phyloP scores from a whole-genome alignment of 64 coral and sea anemone species.

The Pocillopora verrucosa region DNA sequence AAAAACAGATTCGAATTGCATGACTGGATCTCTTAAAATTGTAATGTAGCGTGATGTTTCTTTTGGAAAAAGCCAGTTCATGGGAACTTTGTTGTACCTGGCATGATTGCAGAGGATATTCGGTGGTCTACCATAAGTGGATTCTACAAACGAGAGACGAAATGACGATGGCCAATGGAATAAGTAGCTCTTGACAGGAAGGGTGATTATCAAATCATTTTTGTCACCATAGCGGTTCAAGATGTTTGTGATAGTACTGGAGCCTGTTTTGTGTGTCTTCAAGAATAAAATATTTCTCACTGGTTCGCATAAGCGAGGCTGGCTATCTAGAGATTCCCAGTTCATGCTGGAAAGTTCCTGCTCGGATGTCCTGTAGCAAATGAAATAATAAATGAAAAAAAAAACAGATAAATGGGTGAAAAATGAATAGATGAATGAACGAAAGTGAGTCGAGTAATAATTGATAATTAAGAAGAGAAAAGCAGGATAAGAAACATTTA shows the following conservation, averaged over 20 bases:
- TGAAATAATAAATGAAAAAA: too few species aligned
- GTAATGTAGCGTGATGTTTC: constrained; percentile 63
- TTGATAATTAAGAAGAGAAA: too few species aligned
- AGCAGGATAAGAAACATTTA: too few species aligned
- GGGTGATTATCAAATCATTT: constrained; percentile 43
- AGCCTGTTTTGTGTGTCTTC: constrained; percentile 64
- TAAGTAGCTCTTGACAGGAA: not conserved
- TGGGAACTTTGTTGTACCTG: constrained; percentile 49
- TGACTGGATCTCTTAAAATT: constrained; percentile 61
- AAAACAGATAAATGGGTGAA: too few species aligned
- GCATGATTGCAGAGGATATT: constrained; percentile 79
- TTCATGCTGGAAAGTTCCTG: too few species aligned
- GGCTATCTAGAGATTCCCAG: too few species aligned
- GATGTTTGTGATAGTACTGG: constrained; percentile 61
- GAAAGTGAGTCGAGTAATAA: too few species aligned
- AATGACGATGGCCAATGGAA: constrained; percentile 63
- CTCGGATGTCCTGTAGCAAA: too few species aligned
- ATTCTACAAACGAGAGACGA: not conserved
- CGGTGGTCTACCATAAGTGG: constrained; percentile 15
- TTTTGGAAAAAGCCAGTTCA: constrained; percentile 49
- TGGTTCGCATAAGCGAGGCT: not conserved
- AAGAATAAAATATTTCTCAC: constrained; percentile 42
- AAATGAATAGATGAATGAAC: too few species aligned
- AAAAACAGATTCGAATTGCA: constrained; percentile 77
- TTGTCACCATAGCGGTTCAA: constrained; percentile 58